Percentiles rank a stretch among this genome's conserved stretches.
phyloP scores from a whole-genome alignment of 2,113 vertebrate genomes.

The Lepus europaeus region DNA sequence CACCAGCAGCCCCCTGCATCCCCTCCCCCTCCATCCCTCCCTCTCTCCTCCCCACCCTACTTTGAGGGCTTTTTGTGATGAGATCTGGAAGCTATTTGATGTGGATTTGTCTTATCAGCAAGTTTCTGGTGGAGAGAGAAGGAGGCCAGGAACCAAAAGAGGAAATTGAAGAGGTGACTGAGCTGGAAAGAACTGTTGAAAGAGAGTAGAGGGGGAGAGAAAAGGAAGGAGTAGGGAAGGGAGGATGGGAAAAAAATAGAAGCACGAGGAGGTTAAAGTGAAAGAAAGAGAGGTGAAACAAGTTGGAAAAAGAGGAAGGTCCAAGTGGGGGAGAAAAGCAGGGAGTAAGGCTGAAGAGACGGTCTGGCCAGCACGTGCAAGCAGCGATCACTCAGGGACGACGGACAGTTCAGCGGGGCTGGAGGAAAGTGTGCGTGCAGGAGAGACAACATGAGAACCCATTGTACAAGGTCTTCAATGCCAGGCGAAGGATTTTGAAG shows the following conservation, averaged over 20 bases:
- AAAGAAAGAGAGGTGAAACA: not conserved
- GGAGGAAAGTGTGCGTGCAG: not conserved
- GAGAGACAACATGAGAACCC: conserved; percentile 30
- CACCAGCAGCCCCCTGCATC: not conserved
- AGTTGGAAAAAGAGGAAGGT: not conserved
- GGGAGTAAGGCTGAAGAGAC: not conserved
- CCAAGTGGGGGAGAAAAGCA: conserved; percentile 33
- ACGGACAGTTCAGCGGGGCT: conserved; percentile 22
- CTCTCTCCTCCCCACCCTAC: not conserved
- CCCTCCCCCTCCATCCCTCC: not conserved
- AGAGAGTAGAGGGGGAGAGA: not conserved
- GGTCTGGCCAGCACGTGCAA: not conserved
- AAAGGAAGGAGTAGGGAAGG: conserved; percentile 5
- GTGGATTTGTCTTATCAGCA: conserved; percentile 53
- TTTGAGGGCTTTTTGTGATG: conserved; percentile 46
- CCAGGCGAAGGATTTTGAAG: conserved; percentile 27
- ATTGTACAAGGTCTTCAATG: not conserved
- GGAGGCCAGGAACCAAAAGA: not conserved
- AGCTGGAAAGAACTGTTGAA: not conserved
- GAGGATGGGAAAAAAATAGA: not conserved
- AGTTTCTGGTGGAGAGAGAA: not conserved
- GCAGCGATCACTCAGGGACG: not conserved
- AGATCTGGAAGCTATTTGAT: conserved; percentile 57
- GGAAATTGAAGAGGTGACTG: not conserved
- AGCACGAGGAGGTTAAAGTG: not conserved